These are phyloP conservation scores for Otis tarda DNA, from an alignment of 2,113 vertebrate species.

Conservation along the genomic window DNA sequence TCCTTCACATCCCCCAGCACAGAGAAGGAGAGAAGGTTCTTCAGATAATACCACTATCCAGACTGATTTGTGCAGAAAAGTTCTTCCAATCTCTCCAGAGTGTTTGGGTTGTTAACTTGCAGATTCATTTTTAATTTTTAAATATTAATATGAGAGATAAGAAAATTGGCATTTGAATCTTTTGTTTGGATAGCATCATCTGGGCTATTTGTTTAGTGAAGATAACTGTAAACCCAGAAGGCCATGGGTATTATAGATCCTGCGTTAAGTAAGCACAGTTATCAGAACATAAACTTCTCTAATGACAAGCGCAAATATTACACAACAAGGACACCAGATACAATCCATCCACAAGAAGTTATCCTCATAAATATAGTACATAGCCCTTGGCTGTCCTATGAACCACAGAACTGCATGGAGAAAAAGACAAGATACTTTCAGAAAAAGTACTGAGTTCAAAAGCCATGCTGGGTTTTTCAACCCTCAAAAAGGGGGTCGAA, in stretches of 20 bases:
- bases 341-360: background rate
- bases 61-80: background rate
- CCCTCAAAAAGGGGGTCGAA: background rate
- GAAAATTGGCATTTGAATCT: background rate
- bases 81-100: background rate
- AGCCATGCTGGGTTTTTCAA: background rate
- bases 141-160: conserved; percentile 31
- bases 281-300: conserved; percentile 51
- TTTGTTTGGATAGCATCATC: conserved; percentile 32
- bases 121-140: conserved; percentile 1
- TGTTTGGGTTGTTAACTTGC: background rate
- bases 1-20: background rate
- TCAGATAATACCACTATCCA: background rate
- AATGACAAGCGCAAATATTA: conserved; percentile 28
- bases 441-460: background rate
- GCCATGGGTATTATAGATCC: background rate
- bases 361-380: background rate
- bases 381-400: background rate
- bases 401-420: background rate
- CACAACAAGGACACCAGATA: conserved; percentile 2
- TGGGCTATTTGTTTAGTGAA: conserved; percentile 38
- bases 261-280: conserved; percentile 26
- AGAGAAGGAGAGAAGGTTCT: background rate
- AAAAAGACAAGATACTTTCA: background rate
- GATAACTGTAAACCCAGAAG: background rate